Conservation (phyloP, 2,888 invertebrate genomes). For the Priocnemis perturbator region DNA sequence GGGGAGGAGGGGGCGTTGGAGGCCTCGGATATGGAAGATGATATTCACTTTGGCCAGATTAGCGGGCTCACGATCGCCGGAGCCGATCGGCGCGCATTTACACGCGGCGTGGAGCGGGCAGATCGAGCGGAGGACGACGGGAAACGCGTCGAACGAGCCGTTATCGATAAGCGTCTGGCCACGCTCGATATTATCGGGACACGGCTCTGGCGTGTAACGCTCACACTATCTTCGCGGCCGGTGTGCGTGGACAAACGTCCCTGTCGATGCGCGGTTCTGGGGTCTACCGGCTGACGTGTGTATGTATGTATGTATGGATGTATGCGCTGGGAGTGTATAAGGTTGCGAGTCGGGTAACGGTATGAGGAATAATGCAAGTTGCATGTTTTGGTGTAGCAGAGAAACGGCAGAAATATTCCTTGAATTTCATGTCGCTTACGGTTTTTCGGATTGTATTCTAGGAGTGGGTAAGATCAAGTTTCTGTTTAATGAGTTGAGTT, state of each 20-base stretch:
- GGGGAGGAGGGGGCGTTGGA: conserved; percentile 2
- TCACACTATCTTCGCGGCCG: conserved; percentile 31
- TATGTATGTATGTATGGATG: no score
- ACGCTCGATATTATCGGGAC: conserved; percentile 49
- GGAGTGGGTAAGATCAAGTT: no score
- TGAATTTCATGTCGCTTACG: no score
- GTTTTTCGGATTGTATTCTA: no score
- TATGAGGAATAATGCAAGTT: no score
- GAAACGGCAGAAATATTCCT: no score
- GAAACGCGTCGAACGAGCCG: conserved; percentile 16
- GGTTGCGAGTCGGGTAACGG: no score
- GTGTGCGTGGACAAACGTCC: conserved; percentile 10
- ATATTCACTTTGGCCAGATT: conserved; percentile 50
- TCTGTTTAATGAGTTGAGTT: no score
- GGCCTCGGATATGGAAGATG: conserved; percentile 35
- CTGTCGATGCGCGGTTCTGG: not conserved
- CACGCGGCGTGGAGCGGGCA: conserved; percentile 33
- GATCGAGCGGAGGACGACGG: conserved; percentile 17
- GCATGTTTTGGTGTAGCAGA: no score
- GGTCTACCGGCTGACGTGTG: not conserved
- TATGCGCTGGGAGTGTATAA: no score
- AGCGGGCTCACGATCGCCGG: conserved; percentile 53
- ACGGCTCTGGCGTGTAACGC: conserved; percentile 34
- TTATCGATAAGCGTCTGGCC: conserved; percentile 47
- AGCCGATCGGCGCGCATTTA: conserved; percentile 58